Evolutionary conservation across 2,888 invertebrate species (phyloP).

Genomic region (Cataglyphis livida): DNA sequence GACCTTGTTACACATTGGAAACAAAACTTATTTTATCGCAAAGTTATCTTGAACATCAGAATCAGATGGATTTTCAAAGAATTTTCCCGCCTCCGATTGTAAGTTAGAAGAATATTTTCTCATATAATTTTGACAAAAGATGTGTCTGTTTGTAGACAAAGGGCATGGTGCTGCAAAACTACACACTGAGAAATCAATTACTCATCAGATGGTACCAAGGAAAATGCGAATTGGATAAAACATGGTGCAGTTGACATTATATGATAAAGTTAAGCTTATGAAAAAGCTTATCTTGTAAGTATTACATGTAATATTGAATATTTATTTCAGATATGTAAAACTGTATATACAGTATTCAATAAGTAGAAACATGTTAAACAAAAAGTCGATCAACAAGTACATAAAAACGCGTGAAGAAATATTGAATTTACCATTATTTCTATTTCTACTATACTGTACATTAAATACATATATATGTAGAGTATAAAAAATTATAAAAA

Average conservation of each 20-base stretch:
- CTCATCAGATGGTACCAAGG: conserved; percentile 95
- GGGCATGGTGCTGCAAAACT: conserved; percentile 86
- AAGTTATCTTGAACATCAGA: conserved; percentile 93
- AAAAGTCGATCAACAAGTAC: background rate
- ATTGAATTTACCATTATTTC: background rate
- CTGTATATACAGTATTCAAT: conserved; percentile 28
- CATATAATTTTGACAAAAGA: background rate
- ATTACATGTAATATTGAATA: conserved; percentile 10
- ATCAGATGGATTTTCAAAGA: conserved; percentile 92
- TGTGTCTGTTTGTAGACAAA: conserved; percentile 80
- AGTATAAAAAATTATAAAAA: background rate
- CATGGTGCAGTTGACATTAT: conserved; percentile 89
- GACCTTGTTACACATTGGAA: conserved; percentile 90
- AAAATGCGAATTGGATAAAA: conserved; percentile 92
- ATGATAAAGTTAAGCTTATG: background rate
- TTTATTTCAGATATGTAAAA: conserved; percentile 37
- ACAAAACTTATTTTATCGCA: conserved; percentile 88
- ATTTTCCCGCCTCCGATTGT: conserved; percentile 92
- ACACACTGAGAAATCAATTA: conserved; percentile 90
- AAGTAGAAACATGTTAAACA: background rate
- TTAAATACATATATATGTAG: background rate
- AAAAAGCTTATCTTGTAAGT: conserved; percentile 10
- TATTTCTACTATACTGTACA: background rate
- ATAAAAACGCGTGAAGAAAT: background rate
- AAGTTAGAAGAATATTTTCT: conserved; percentile 59